These are phyloP conservation scores for Tursiops truncatus DNA, from an alignment of 2,113 vertebrate species.

Conservation along the genomic window DNA sequence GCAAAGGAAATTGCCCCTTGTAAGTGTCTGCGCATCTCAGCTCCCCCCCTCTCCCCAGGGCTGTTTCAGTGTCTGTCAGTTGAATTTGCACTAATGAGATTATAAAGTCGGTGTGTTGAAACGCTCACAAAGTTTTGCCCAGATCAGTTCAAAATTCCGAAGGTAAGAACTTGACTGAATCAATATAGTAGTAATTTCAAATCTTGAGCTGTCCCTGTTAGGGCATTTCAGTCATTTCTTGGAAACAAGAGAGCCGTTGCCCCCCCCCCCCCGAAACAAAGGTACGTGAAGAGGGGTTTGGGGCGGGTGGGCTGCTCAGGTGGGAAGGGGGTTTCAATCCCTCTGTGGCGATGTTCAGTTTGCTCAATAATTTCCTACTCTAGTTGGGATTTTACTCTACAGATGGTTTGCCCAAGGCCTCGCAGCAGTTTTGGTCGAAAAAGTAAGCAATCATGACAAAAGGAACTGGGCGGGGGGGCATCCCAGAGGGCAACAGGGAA, in stretches of 20 bases:
- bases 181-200: slow-evolving; percentile 18
- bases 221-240: slow-evolving; percentile 26
- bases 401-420: background rate
- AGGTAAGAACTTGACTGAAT: slow-evolving; percentile 49
- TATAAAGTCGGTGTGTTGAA: slow-evolving; percentile 58
- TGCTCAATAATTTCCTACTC: background rate
- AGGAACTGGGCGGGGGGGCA: background rate
- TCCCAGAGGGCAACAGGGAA: background rate
- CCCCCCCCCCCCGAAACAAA: background rate
- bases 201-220: slow-evolving; percentile 52
- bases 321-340: background rate
- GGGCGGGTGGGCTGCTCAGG: background rate
- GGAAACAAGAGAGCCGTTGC: background rate
- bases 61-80: slow-evolving; percentile 49
- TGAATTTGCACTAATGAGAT: slow-evolving; percentile 73
- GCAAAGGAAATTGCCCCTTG: slow-evolving; percentile 70
- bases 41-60: background rate
- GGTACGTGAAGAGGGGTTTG: background rate
- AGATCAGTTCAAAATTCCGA: slow-evolving; percentile 61
- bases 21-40: slow-evolving; percentile 27
- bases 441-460: background rate
- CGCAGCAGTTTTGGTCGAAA: background rate
- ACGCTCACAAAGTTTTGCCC: slow-evolving; percentile 46
- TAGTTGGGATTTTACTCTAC: background rate
- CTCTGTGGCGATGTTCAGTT: background rate